A percentile compares a stretch with the other conserved stretches of the same genome.
Conservation (phyloP, 1,140 invertebrate species). For the Anoplophora glabripennis region DNA sequence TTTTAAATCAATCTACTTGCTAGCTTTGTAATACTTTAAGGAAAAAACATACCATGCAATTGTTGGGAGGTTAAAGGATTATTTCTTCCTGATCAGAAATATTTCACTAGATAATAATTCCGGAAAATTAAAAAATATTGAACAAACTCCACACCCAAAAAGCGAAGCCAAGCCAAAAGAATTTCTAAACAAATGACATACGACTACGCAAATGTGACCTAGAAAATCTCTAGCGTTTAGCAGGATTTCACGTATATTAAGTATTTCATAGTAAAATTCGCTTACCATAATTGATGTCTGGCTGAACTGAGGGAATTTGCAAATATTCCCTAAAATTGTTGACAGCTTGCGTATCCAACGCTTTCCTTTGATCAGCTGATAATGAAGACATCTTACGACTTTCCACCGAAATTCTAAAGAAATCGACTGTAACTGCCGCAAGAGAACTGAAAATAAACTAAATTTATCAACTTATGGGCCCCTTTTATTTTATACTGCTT, state of each 20-base stretch:
- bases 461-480: not conserved
- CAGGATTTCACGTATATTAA: not conserved
- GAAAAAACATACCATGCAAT: too few relatives aligned
- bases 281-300: constrained; percentile 78
- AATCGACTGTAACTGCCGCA: constrained; percentile 6
- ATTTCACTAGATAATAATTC: too few relatives aligned
- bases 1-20: too few relatives aligned
- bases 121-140: not conserved
- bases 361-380: constrained; percentile 37
- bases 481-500: constrained; percentile 5
- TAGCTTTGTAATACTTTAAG: too few relatives aligned
- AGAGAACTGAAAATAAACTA: constrained; percentile 7
- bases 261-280: constrained; percentile 1
- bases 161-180: constrained; percentile 27
- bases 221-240: constrained; percentile 13
- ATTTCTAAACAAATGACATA: constrained; percentile 20
- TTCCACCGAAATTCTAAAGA: constrained; percentile 21
- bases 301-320: constrained; percentile 77
- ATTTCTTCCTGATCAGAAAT: too few relatives aligned
- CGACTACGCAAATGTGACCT: constrained; percentile 11
- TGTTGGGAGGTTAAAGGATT: too few relatives aligned
- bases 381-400: constrained; percentile 33
- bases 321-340: constrained; percentile 78
- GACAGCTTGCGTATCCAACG: constrained; percentile 61
- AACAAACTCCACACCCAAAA: constrained; percentile 30